phyloP scores from a whole-genome alignment of 2,113 vertebrate genomes.

The Prionailurus bengalensis region DNA sequence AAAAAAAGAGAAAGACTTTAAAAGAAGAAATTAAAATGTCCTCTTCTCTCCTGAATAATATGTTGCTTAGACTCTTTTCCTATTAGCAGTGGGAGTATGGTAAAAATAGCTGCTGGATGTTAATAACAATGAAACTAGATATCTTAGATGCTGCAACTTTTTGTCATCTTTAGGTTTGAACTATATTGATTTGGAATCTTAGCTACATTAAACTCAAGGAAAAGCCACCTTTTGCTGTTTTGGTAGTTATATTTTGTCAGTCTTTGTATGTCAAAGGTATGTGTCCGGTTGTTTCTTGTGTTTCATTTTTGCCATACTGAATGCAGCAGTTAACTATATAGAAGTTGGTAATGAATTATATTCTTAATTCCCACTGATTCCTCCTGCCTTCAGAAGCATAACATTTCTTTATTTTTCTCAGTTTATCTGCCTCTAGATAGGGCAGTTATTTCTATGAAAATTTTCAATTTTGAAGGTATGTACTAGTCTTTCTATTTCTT shows the following conservation, averaged over 20 bases:
- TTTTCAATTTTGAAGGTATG: background rate
- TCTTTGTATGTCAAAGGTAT: background rate
- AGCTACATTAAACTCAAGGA: background rate
- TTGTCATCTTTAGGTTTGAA: background rate
- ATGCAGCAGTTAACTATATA: background rate
- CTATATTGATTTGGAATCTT: background rate
- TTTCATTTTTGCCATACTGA: background rate
- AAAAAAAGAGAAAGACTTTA: background rate
- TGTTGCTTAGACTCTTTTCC: background rate
- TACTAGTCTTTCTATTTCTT: background rate
- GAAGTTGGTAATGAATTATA: background rate
- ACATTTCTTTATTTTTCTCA: slow-evolving; percentile 7
- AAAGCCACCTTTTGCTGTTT: background rate
- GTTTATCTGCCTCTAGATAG: background rate
- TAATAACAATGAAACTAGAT: slow-evolving; percentile 3
- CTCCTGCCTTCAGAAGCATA: background rate
- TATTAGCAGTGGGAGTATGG: background rate
- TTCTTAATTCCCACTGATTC: background rate
- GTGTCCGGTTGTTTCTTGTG: background rate
- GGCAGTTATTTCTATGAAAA: background rate
- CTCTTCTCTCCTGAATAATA: background rate
- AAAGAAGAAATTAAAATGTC: background rate
- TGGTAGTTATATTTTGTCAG: background rate
- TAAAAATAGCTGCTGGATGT: background rate
- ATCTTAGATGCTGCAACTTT: background rate